A percentile compares a stretch with the other conserved stretches of the same genome.
phyloP scores from a whole-genome alignment of 2,113 vertebrate species.

The Oncorhynchus mykiss region DNA sequence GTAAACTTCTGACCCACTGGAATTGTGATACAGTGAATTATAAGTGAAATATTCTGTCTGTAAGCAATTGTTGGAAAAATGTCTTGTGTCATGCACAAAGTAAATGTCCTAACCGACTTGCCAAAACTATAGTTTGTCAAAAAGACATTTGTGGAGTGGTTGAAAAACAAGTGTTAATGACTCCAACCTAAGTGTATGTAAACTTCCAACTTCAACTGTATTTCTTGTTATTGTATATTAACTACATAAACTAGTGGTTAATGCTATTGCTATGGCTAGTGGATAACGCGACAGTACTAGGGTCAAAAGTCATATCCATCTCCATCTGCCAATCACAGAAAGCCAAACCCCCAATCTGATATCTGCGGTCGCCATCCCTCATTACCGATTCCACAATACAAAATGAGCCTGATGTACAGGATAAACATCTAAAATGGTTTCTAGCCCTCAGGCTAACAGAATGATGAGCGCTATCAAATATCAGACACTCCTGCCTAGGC shows the following conservation, averaged over 20 bases:
- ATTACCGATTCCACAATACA: conserved; percentile 38
- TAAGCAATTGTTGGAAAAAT: too few species aligned
- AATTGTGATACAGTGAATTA: too few species aligned
- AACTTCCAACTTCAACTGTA: too few species aligned
- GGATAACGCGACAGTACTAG: not conserved
- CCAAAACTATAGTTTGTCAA: too few species aligned
- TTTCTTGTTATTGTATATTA: too few species aligned
- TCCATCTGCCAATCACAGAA: conserved; percentile 28
- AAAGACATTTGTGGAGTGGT: too few species aligned
- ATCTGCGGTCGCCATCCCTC: conserved; percentile 22
- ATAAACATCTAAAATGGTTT: conserved; percentile 52
- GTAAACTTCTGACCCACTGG: too few species aligned
- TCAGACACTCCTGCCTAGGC: conserved; percentile 25
- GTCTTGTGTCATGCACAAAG: too few species aligned
- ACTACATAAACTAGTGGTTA: not conserved
- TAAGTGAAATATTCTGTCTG: too few species aligned
- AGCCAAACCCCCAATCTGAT: not conserved
- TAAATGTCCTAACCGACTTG: too few species aligned
- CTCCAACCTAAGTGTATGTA: too few species aligned
- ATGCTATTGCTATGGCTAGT: not conserved
- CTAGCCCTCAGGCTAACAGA: conserved; percentile 48
- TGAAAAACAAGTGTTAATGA: too few species aligned
- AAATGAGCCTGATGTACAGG: conserved; percentile 38
- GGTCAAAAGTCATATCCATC: not conserved
- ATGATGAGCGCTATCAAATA: conserved; percentile 55